Percentiles rank a stretch among this genome's conserved stretches.
phyloP scores from a whole-genome alignment of 2,888 invertebrate species.

The Orthosia cruda region DNA sequence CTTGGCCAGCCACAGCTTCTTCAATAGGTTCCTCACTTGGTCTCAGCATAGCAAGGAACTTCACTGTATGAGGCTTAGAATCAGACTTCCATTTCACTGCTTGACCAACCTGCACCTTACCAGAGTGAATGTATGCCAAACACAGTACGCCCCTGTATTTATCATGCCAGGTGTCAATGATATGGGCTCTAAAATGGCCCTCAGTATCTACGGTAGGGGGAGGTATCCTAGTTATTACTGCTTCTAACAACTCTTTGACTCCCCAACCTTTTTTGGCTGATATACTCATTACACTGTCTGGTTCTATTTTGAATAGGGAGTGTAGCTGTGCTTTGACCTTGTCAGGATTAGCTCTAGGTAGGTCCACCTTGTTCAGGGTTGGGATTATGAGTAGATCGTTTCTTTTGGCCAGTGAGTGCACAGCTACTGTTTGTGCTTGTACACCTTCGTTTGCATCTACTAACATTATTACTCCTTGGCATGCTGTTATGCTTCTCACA shows the following conservation, averaged over 20 bases:
- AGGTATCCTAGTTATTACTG: constrained; percentile 95
- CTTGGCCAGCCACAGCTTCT: constrained; percentile 97
- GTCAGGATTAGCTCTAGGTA: constrained; percentile 97
- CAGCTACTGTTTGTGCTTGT: constrained; percentile 99
- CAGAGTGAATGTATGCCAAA: constrained; percentile 95
- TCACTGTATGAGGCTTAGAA: constrained; percentile 95
- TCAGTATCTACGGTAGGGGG: constrained; percentile 93
- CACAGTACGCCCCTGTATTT: constrained; percentile 96
- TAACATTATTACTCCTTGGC: constrained; percentile 98
- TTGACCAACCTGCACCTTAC: constrained; percentile 94
- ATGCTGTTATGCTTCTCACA: constrained; percentile 97
- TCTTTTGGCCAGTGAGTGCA: constrained; percentile 97
- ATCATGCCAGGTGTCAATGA: constrained; percentile 99
- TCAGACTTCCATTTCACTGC: constrained; percentile 94
- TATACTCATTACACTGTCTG: constrained; percentile 94
- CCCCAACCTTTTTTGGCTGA: constrained; percentile 98
- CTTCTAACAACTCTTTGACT: constrained; percentile 94
- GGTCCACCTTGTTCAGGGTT: constrained; percentile 99
- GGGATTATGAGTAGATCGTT: constrained; percentile 96
- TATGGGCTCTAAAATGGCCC: constrained; percentile 94
- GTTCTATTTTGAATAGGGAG: constrained; percentile 95
- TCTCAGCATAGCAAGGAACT: constrained; percentile 95
- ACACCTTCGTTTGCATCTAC: constrained; percentile 99
- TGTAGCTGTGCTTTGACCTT: constrained; percentile 95
- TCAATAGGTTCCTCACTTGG: constrained; percentile 94